These are phyloP conservation scores for Amphimallon solstitiale DNA, from an alignment of 2,888 invertebrate species.

Conservation along the genomic window DNA sequence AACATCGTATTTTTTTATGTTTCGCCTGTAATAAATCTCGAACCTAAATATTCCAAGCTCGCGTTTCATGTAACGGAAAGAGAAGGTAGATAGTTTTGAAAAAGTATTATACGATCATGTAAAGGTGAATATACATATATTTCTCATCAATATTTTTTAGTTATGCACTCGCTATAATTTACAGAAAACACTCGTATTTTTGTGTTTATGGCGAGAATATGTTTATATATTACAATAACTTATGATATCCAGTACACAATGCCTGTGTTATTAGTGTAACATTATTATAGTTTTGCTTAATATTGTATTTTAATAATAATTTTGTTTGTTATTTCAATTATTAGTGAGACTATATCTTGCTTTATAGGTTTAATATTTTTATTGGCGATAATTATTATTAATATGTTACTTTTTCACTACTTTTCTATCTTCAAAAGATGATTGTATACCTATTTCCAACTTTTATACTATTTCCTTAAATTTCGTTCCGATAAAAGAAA, in stretches of 20 bases:
- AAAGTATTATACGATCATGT: slow-evolving; percentile 28
- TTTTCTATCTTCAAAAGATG: no score
- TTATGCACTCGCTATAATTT: slow-evolving; percentile 11
- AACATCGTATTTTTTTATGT: slow-evolving; percentile 39
- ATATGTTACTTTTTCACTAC: no score
- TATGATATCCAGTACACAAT: slow-evolving; percentile 10
- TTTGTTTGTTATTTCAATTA: no score
- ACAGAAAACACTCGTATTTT: slow-evolving; percentile 12
- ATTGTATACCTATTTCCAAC: no score
- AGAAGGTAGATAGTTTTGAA: slow-evolving; percentile 21
- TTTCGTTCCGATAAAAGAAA: no score
- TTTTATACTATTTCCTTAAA: no score
- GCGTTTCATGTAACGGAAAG: slow-evolving; percentile 2
- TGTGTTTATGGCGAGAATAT: slow-evolving; percentile 9
- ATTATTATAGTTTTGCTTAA: no score
- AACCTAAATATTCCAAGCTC: slow-evolving; percentile 19
- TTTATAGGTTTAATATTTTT: no score
- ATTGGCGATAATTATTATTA: no score
- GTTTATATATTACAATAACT: slow-evolving; percentile 17
- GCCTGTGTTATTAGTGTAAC: no score
- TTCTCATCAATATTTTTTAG: slow-evolving; percentile 15
- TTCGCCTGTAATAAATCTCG: slow-evolving; percentile 38
- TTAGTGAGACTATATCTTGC: no score
- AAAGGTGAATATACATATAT: slow-evolving; percentile 21
- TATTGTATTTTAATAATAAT: no score